phyloP scores from a whole-genome alignment of 2,797 vertebrate genomes.

The Ispidina lecontei region DNA sequence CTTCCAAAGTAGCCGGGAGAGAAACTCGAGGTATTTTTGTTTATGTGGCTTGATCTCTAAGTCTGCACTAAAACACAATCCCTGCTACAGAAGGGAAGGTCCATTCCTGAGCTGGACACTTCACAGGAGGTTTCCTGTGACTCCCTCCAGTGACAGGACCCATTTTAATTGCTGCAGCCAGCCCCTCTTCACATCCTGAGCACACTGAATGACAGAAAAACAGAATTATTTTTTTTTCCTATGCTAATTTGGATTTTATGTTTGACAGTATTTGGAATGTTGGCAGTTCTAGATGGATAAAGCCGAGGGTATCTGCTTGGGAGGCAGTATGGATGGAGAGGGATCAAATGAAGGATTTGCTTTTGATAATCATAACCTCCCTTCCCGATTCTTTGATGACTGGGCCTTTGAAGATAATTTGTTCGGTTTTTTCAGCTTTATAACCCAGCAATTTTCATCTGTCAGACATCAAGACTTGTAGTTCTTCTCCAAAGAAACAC shows the following conservation, averaged over 20 bases:
- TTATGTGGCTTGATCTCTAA: background rate
- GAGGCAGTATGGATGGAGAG: background rate
- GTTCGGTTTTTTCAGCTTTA: background rate
- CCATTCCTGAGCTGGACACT: background rate
- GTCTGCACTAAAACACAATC: background rate
- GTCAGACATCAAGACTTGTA: background rate
- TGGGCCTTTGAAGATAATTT: constrained; percentile 37
- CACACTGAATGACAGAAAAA: background rate
- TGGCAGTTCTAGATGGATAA: background rate
- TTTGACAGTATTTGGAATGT: background rate
- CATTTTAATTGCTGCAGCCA: fast-evolving
- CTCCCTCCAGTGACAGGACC: background rate
- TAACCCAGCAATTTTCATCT: background rate
- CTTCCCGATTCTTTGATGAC: background rate
- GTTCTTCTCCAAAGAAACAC: background rate
- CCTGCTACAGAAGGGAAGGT: background rate
- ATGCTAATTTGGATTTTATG: background rate
- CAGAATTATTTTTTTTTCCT: fast-evolving
- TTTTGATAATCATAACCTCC: background rate
- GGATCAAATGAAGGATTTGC: background rate
- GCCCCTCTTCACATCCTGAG: background rate
- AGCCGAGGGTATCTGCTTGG: background rate
- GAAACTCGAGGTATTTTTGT: background rate
- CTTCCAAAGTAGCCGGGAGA: background rate
- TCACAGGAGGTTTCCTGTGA: background rate